Evolutionary conservation across 2,888 invertebrate genomes (phyloP), one percentile per base, ranked within the genome.

Genomic region (Scelioninae gen. 2): DNA sequence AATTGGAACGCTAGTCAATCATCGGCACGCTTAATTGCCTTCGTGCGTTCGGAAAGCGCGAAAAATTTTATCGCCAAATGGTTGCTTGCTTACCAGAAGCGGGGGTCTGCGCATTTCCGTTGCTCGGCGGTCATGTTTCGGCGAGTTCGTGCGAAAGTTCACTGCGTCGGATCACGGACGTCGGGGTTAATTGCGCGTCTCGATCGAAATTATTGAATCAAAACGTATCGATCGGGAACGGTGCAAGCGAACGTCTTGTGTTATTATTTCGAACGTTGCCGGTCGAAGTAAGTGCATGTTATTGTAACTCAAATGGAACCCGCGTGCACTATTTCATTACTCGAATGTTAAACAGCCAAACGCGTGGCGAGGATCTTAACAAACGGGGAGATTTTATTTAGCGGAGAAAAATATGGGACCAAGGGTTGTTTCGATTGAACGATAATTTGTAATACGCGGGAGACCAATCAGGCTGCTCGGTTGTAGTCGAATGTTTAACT

Each of bases 281-380:
- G 50, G n/a, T n/a, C n/a, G n/a, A n/a, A 16, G 33, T 37, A 60
- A 52, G 58, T 60, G 68, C 52, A 52, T 60, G 52, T 68, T 68
- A 58, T 11, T 45, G 58, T 19, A 37, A 35, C 16, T 68, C 35
- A 33, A 45, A 58, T 45, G 58, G 45, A 68, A 45, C 58, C 28
- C n/a, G 22, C 48, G 52, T 52, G 41, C 1, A 50, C 57, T 37
- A 52, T 60, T 60, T 60, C 37, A 28, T 37, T 46, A 28, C n/a
- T 37, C 52, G 50, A 52, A 50, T 43, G 22, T 58, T 67, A 58
- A 58, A 50, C 52, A 43, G 28, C 2, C 35, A 13, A 31, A 37
- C 48, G 25, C 25, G 6, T 6, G 25, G 25, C 25, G 6, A 25
- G 25, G 6, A 25, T n/a, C n/a, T n/a, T n/a, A n/a, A n/a, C n/a